These are phyloP conservation scores for Drosophila austrosaltans DNA, from an alignment of 2,888 invertebrate species.

Conservation along the genomic window DNA sequence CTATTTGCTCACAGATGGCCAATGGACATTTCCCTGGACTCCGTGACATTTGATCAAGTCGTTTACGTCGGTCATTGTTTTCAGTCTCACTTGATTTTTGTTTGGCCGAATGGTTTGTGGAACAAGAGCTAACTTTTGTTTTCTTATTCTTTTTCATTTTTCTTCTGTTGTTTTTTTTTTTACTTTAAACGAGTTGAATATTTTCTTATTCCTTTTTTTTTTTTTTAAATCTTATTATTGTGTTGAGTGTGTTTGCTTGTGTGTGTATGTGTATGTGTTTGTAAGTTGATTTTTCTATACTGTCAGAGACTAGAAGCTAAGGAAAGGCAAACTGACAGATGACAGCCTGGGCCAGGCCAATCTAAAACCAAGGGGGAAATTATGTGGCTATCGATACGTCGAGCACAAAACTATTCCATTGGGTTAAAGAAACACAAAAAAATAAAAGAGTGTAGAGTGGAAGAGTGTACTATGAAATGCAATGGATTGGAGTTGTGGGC, in stretches of 20 bases:
- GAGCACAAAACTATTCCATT: constrained; percentile 12
- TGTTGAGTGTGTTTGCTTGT: neutral
- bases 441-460: neutral
- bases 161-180: neutral
- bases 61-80: neutral
- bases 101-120: too few relatives aligned
- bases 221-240: neutral
- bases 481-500: neutral
- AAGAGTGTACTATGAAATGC: neutral
- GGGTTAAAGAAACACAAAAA: neutral
- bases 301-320: neutral
- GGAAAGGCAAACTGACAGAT: constrained; percentile 15
- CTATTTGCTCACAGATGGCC: neutral
- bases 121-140: neutral
- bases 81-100: neutral
- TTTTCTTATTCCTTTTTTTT: neutral
- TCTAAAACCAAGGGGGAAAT: constrained; percentile 18
- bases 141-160: neutral
- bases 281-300: neutral
- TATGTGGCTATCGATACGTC: constrained; percentile 14
- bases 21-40: constrained; percentile 24
- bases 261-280: neutral
- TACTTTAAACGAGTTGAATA: neutral
- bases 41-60: neutral
- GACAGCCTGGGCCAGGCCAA: constrained; percentile 21